Conservation (phyloP, 2,888 invertebrate genomes). For the Serrognathus titanus region DNA sequence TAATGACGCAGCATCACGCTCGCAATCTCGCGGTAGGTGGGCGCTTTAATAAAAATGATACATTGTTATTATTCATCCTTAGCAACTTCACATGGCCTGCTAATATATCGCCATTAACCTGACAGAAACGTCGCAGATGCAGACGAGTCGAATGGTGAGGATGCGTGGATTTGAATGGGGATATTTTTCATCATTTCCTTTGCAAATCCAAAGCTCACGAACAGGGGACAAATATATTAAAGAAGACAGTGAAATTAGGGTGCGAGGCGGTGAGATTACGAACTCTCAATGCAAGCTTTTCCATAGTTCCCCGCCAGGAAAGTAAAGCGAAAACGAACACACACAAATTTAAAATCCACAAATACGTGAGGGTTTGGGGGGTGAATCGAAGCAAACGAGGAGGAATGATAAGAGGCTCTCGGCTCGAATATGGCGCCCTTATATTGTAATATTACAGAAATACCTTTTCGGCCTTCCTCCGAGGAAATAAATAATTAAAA, state of each 20-base stretch:
- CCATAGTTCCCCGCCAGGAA: constrained; percentile 24
- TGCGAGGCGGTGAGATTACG: constrained; percentile 29
- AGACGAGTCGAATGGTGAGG: neutral
- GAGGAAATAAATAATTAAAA: constrained; percentile 32
- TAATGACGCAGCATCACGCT: constrained; percentile 20
- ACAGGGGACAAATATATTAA: constrained; percentile 32
- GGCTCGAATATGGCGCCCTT: constrained; percentile 19
- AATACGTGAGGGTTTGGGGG: constrained; percentile 18
- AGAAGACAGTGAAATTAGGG: constrained; percentile 34
- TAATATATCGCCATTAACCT: neutral
- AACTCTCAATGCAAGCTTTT: constrained; percentile 22
- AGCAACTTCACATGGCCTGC: constrained; percentile 16
- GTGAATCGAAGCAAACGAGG: constrained; percentile 21
- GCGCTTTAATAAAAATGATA: constrained; percentile 21
- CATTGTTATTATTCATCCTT: constrained; percentile 20
- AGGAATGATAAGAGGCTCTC: constrained; percentile 27
- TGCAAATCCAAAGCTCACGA: constrained; percentile 26
- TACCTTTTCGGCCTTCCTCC: constrained; percentile 24
- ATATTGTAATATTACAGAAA: constrained; percentile 30
- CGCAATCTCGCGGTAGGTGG: constrained; percentile 23
- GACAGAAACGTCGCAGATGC: constrained; percentile 6
- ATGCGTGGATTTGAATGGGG: constrained; percentile 25
- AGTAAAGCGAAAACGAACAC: constrained; percentile 30
- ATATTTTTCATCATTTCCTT: constrained; percentile 32
- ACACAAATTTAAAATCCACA: constrained; percentile 33